Conservation (phyloP, 2,888 invertebrate genomes). For the Oasisia sp. region DNA sequence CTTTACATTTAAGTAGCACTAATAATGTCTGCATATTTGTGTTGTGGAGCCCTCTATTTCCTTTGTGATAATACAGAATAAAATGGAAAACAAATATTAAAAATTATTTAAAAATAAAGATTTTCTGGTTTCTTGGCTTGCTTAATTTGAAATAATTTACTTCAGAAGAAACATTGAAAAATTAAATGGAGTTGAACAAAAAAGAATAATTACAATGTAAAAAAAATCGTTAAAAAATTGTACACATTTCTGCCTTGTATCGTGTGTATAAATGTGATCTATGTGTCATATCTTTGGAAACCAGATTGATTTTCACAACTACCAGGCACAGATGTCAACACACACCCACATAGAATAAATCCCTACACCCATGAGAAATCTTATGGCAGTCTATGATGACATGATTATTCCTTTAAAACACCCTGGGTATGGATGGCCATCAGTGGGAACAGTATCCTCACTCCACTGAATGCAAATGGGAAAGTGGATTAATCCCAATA, state of each 20-base stretch:
- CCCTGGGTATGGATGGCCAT: background rate
- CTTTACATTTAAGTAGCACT: background rate
- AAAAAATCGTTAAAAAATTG: too few relatives aligned
- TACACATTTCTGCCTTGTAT: too few relatives aligned
- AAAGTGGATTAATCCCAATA: slow-evolving; percentile 9
- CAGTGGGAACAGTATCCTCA: background rate
- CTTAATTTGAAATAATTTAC: too few relatives aligned
- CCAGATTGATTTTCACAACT: background rate
- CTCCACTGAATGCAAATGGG: background rate
- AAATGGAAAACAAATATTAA: too few relatives aligned
- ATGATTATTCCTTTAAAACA: background rate
- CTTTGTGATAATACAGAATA: too few relatives aligned
- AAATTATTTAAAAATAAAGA: too few relatives aligned
- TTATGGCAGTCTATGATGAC: background rate
- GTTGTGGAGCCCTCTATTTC: background rate
- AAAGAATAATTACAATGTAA: too few relatives aligned
- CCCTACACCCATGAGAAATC: background rate
- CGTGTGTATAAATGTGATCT: background rate
- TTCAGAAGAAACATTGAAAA: too few relatives aligned
- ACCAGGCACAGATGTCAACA: background rate
- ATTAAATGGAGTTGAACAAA: too few relatives aligned
- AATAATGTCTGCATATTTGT: background rate
- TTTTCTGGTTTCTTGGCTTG: too few relatives aligned
- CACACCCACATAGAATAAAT: background rate
- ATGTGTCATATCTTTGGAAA: background rate